Percentiles rank a stretch among this genome's conserved stretches.
Evolutionary conservation across 1,140 invertebrate genomes (phyloP).

Genomic region (Drosophila paulistorum): DNA sequence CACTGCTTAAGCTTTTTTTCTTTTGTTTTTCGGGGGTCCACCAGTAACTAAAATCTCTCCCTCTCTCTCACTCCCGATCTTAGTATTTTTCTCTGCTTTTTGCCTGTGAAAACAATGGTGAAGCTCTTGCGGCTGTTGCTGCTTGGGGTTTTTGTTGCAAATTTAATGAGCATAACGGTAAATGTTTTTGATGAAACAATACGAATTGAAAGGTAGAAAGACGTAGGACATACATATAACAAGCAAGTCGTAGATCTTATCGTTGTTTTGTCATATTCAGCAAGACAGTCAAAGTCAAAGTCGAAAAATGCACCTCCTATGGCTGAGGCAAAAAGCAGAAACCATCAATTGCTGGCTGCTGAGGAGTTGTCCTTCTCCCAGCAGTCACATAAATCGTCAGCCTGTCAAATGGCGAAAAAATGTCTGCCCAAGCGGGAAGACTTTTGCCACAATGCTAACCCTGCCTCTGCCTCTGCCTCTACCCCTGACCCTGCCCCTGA

Average conservation of each 20-base stretch:
- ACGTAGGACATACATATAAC: constrained; percentile 56
- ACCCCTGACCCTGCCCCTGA: not conserved
- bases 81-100: constrained; percentile 32
- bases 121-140: constrained; percentile 27
- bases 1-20: constrained; percentile 59
- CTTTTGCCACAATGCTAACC: constrained; percentile 32
- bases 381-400: constrained; percentile 80
- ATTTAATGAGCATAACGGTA: constrained; percentile 82
- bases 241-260: constrained; percentile 77
- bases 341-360: constrained; percentile 2
- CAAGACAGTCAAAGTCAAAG: constrained; percentile 49
- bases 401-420: constrained; percentile 77
- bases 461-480: too few species aligned
- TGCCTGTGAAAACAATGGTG: constrained; percentile 53
- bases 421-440: constrained; percentile 46
- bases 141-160: constrained; percentile 50
- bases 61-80: not conserved
- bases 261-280: constrained; percentile 74
- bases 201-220: constrained; percentile 38
- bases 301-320: constrained; percentile 21
- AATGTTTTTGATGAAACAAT: constrained; percentile 79
- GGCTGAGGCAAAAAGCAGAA: not conserved
- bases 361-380: constrained; percentile 31
- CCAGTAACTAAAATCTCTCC: constrained; percentile 50
- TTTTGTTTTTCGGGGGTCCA: constrained; percentile 28